Percentiles rank a stretch among this genome's conserved stretches.
Conservation (phyloP, 2,888 invertebrate species). For the Shargacucullia verbasci region DNA sequence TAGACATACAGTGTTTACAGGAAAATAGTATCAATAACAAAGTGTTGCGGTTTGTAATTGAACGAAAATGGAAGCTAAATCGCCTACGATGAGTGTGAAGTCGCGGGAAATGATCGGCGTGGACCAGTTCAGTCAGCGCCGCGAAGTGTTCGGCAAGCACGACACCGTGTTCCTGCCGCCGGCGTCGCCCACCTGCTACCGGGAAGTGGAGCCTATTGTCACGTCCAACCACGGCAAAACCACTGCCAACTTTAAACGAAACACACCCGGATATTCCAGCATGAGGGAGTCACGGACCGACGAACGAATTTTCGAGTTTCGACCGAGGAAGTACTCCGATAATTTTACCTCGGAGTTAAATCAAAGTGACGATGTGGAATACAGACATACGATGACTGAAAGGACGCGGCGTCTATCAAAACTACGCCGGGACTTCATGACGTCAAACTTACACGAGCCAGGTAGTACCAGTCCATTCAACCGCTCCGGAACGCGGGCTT, state of each 20-base stretch:
- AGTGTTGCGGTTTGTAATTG: conserved; percentile 88
- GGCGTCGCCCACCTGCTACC: conserved; percentile 74
- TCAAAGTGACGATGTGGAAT: conserved; percentile 84
- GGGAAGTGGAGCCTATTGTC: conserved; percentile 78
- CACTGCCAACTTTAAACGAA: conserved; percentile 83
- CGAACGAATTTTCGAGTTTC: conserved; percentile 77
- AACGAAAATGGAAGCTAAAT: conserved; percentile 86
- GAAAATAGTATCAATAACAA: conserved; percentile 87
- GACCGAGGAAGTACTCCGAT: conserved; percentile 84
- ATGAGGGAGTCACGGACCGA: conserved; percentile 83
- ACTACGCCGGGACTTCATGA: conserved; percentile 81
- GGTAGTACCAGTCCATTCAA: conserved; percentile 71
- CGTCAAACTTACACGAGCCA: conserved; percentile 84
- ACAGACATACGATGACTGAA: conserved; percentile 82
- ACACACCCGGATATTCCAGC: conserved; percentile 81
- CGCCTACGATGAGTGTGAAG: conserved; percentile 85
- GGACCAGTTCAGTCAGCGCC: conserved; percentile 86
- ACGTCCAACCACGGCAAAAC: conserved; percentile 85
- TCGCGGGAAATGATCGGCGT: conserved; percentile 86
- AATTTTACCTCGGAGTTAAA: conserved; percentile 83
- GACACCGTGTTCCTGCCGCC: conserved; percentile 85
- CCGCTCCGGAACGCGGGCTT: conserved; percentile 78
- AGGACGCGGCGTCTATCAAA: conserved; percentile 82
- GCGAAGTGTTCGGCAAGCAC: conserved; percentile 86
- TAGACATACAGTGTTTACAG: conserved; percentile 86